Evolutionary conservation across 2,113 vertebrate genomes (phyloP).

Genomic region (Rhadina sibilatrix): DNA sequence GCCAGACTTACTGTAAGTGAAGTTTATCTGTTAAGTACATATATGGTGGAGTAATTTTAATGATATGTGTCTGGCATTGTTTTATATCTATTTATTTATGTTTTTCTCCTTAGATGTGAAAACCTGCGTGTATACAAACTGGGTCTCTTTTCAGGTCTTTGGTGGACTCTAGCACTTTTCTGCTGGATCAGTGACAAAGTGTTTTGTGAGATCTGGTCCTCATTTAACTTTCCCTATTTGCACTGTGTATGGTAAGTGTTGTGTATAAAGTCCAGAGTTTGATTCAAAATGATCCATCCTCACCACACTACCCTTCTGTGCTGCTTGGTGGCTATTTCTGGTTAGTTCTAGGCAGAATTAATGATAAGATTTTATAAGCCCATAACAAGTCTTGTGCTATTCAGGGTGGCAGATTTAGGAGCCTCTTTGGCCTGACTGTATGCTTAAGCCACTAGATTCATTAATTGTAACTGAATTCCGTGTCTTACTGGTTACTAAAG

Average conservation of each 20-base stretch:
- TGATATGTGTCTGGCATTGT: neutral
- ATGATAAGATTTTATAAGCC: neutral
- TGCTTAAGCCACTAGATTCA: neutral
- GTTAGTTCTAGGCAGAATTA: neutral
- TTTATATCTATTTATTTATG: neutral
- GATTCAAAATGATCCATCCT: neutral
- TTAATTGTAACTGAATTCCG: neutral
- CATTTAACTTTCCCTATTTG: slow-evolving; percentile 94
- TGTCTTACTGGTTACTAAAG: neutral
- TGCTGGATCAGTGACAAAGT: slow-evolving; percentile 97
- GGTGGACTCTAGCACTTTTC: slow-evolving; percentile 92
- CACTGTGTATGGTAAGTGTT: slow-evolving; percentile 92
- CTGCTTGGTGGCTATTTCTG: neutral
- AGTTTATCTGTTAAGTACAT: neutral
- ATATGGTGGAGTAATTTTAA: neutral
- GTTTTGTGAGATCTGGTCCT: slow-evolving; percentile 95
- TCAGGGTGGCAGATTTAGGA: neutral
- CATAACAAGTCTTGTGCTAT: neutral
- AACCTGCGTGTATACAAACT: slow-evolving; percentile 94
- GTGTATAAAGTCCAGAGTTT: neutral
- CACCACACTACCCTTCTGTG: neutral
- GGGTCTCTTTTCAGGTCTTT: slow-evolving; percentile 91
- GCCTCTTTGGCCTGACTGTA: neutral
- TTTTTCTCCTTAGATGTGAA: slow-evolving; percentile 84
- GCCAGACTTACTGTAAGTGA: neutral